These are phyloP conservation scores for Tinamus major DNA, from an alignment of 2,797 vertebrate genomes.

Conservation along the genomic window DNA sequence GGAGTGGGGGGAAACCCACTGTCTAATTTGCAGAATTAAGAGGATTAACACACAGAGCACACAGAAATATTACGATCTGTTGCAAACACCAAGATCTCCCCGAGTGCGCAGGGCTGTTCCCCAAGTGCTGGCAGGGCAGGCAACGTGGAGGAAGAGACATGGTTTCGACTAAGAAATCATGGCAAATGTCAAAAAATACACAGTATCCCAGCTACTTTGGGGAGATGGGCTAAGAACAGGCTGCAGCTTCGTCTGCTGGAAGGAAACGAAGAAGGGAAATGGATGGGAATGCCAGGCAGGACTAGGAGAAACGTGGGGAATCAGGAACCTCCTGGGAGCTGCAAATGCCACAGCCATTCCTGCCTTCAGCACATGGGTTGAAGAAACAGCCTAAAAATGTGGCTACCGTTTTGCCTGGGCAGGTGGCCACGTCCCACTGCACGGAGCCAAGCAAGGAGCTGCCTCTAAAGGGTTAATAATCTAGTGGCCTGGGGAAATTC, in stretches of 20 bases:
- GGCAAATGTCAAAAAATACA: background rate
- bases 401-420: background rate
- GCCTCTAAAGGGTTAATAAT: background rate
- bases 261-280: slow-evolving; percentile 28
- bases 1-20: background rate
- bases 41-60: slow-evolving; percentile 73
- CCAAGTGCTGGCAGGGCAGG: background rate
- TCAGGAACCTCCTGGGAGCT: background rate
- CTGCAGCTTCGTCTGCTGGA: slow-evolving; percentile 37
- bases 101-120: slow-evolving; percentile 26
- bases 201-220: background rate
- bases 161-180: background rate
- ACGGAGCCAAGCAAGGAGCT: background rate
- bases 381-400: background rate
- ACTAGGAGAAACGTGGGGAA: background rate
- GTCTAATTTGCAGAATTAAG: slow-evolving; percentile 77
- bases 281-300: background rate
- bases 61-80: slow-evolving; percentile 72
- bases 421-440: background rate
- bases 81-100: slow-evolving; percentile 48
- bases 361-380: background rate
- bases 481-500: slow-evolving; percentile 5
- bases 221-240: background rate
- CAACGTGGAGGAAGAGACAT: background rate
- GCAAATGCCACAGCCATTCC: background rate